Evolutionary conservation across 1,140 invertebrate species (phyloP), one percentile per base, ranked within the genome.

Genomic region (Ceratosolen fusciceps): DNA sequence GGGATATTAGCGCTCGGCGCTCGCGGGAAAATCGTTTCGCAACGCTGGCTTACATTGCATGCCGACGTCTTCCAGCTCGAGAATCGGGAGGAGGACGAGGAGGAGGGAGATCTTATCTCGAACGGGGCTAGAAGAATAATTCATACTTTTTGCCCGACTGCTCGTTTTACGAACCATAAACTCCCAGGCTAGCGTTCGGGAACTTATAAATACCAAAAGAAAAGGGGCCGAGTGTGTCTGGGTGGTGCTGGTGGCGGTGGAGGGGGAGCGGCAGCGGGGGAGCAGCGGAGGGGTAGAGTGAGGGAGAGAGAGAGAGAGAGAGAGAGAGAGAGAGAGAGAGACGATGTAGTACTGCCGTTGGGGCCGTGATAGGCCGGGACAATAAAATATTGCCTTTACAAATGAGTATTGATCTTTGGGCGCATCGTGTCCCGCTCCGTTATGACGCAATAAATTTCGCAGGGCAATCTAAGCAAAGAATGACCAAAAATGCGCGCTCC

Each of bases 381-480:
- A n/a, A 56, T 74, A 74, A 74, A 74, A 58, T 43, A 43, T 19
- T 26, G 34, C 71, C 26, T 24, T 24, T 58, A 26, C n/a, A 60
- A 58, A 74, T 74, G 60, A 67, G 39, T 39, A 67, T 43, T 9
- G 34, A 43, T 67, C 37, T 67, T 43, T 43, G 19, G 37, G 21
- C 16, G 37, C 34, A 39, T 43, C 34, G 65, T 10, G n/a, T 43
- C 39, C 16, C 1, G 8, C 31, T n/a, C 37, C 16, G 39, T 67
- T 43, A 43, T 43, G 34, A 37, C 14, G 65, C 65, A 67, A 43
- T 67, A 67, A 67, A 39, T 67, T 67, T 43, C n/a, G 65, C 7
- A 67, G 43, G 24, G 34, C 58, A 62, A 62, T 29, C 31, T 67
- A 67, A 67, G 39, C 37, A 67, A 67, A 43, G 65, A 67, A 67